Evolutionary conservation across 2,888 invertebrate genomes (phyloP).

Genomic region (Peribatodes rhomboidaria): DNA sequence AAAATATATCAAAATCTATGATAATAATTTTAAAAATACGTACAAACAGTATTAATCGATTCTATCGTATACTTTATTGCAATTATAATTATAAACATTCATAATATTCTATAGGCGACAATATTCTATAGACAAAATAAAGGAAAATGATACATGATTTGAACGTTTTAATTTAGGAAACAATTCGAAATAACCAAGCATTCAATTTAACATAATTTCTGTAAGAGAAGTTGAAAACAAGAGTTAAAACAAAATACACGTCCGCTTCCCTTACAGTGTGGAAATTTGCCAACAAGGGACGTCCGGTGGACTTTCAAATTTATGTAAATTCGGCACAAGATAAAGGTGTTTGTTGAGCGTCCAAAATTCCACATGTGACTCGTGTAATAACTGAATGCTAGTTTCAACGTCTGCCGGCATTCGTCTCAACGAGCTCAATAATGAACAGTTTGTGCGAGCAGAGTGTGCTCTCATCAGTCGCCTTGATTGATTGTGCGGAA

Average conservation of each 20-base stretch:
- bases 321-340: constrained; percentile 75
- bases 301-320: constrained; percentile 73
- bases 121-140: neutral
- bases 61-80: neutral
- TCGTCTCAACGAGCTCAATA: constrained; percentile 65
- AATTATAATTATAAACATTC: neutral
- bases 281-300: constrained; percentile 72
- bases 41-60: neutral
- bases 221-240: constrained; percentile 48
- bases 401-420: constrained; percentile 63
- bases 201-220: constrained; percentile 45
- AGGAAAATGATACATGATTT: neutral
- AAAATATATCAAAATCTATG: neutral
- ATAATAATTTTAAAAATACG: neutral
- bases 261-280: constrained; percentile 61
- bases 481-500: constrained; percentile 81
- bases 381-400: constrained; percentile 63
- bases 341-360: constrained; percentile 71
- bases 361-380: constrained; percentile 62
- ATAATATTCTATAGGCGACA: neutral
- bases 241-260: constrained; percentile 60
- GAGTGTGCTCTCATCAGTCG: constrained; percentile 72
- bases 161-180: constrained; percentile 29
- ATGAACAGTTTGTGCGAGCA: constrained; percentile 66
- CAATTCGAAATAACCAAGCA: constrained; percentile 42